Conservation (phyloP, 2,113 vertebrate genomes). For the Syrrhaptes paradoxus region DNA sequence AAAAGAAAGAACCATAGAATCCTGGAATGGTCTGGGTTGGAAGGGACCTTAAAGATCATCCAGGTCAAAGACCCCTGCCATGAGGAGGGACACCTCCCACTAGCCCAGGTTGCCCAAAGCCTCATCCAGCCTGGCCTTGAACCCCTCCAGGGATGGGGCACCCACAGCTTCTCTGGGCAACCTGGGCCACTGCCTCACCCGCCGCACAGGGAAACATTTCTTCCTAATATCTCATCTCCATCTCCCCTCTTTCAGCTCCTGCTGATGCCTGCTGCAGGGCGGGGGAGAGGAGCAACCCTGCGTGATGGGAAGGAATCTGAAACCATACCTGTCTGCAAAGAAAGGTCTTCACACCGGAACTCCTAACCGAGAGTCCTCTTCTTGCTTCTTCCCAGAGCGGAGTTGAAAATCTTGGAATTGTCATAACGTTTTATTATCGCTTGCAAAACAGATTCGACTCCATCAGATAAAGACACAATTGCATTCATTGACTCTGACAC, state of each 20-base stretch:
- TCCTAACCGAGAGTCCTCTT: conserved; percentile 44
- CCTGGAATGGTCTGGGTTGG: no score
- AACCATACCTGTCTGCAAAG: conserved; percentile 36
- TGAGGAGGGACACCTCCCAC: no score
- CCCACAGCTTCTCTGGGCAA: no score
- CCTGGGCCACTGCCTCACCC: no score
- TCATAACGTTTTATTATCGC: conserved; percentile 73
- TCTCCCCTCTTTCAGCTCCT: no score
- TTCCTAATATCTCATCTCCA: no score
- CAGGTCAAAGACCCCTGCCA: no score
- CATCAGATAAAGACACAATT: conserved; percentile 78
- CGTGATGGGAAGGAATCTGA: not conserved
- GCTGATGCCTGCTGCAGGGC: not conserved
- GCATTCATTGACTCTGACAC: conserved; percentile 77
- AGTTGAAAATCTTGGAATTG: conserved; percentile 71
- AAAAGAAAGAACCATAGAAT: not conserved
- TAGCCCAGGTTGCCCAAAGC: no score
- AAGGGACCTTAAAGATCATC: no score
- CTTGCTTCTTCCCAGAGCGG: conserved; percentile 60
- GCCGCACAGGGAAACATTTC: no score
- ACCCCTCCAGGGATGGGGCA: no score
- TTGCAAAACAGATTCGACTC: conserved; percentile 75
- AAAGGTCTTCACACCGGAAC: conserved; percentile 21
- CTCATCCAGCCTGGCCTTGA: no score
- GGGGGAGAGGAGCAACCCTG: conserved; percentile 2